Base-by-base conservation (phyloP, 2,797 vertebrate species). In the Staurois parvus region DNA sequence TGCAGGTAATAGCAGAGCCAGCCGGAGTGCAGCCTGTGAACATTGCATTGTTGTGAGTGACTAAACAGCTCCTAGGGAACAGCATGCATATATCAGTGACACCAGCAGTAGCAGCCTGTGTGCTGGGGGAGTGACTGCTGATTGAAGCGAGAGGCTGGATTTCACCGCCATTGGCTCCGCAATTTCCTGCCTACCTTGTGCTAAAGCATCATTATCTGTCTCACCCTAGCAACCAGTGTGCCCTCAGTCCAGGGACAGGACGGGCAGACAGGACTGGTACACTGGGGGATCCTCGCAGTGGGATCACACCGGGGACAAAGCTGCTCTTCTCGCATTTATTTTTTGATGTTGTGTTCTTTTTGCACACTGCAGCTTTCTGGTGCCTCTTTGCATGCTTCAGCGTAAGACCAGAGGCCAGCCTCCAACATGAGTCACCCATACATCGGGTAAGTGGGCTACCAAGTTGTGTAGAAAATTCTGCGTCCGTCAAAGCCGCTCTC, bases 371-470 rank as follows among this genome's bases (percentile, higher is more conserved):
- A n/a, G 28, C 7, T 66, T 78, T 78, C 28, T 29, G 7, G 13
- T 19, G 32, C 34, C 68, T 64, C 17, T 34, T 9, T 11, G 68
- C 69, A 74, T 81, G 81, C 85, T 79, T 26, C 52, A 30, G 32
- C 29, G 70, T 73, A 37, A 30, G 69, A 81, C 62, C 7, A 69
- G 84, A 88, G 64, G 64, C 87, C 88, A 73, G 77, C 90, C 82
- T 89, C 89, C 90, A 91, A 89, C 91, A 98, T 98, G 96, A 97
- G 91, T 91, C 94, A 94, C 87, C 89, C 94, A 84, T 95, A 90
- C 87, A 89, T 92, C 15, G 95, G 96, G 96, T 97, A 96, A 94
- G 91, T 91, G 89, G 89, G 10, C 64, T 29, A 19, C 64, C 52
- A 59, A 59, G 52, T 59, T 59, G 19, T 52, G 48, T 24, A 5